Base-by-base conservation (phyloP, 2,888 invertebrate genomes). In the Oxytorus armatus region DNA sequence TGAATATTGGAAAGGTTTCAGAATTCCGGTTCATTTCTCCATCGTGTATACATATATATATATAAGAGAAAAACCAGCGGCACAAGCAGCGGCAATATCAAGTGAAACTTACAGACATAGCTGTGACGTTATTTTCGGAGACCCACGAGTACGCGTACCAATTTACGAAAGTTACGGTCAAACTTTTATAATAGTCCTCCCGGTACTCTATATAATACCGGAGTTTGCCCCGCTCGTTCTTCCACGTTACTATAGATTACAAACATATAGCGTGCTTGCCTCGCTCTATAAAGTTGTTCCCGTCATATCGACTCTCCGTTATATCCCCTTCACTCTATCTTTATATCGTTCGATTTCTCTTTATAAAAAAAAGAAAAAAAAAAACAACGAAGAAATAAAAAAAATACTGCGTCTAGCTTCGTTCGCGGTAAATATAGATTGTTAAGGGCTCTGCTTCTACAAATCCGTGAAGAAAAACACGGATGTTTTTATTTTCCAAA, bases 51-150 rank as follows among this genome's bases (percentile, higher is more conserved):
- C 39, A n/a, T 49, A 36, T 49, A 44, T 21, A 8, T 21, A 36
- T 63, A 44, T 59, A 57, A 16, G 23, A 47, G 57, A 21, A 16
- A 5, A 23, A 33, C 44, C 25, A 39, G 23, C 66, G 25, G 25
- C 39, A 33, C 44, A 18, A 39, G 23, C 66, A 33, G 25, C 33
- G 47, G 42, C 77, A 42, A 61, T 79, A 72, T 77, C 68, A 80
- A 77, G 72, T 63, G 63, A 53, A 73, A 68, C 76, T 80, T 77
- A 77, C 70, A 76, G 55, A 53, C 63, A 55, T 68, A 73, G 68
- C 76, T 80, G 73, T 80, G 76, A 80, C 80, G 80, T 80, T 80
- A 80, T 80, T 77, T 80, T 63, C 61, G 72, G 55, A 68, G 80
- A 73, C 68, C n/a, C 77, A 63, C 80, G 72, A 73, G 79, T 63